A percentile compares a stretch with the other conserved stretches of the same genome.
Evolutionary conservation across 2,113 vertebrate species (phyloP).

Genomic region (Scophthalmus maximus): DNA sequence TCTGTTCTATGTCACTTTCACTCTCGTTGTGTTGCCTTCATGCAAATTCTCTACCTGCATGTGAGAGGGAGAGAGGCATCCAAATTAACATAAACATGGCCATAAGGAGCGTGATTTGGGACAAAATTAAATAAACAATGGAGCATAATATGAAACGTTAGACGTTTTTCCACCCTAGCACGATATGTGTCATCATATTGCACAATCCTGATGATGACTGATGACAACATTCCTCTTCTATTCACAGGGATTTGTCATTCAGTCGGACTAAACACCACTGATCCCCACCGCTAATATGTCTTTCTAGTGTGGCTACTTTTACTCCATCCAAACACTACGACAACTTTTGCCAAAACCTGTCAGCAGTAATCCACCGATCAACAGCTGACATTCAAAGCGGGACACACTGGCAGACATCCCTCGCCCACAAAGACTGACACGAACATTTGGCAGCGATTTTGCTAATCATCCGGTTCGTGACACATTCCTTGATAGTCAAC

Average conservation of each 20-base stretch:
- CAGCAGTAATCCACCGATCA: conserved; percentile 54
- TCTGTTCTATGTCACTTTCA: not conserved
- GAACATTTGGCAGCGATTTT: conserved; percentile 75
- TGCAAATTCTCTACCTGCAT: not conserved
- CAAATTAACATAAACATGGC: not conserved
- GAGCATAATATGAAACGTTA: not conserved
- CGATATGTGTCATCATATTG: not conserved
- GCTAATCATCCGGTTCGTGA: conserved; percentile 72
- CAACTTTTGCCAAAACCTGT: conserved; percentile 50
- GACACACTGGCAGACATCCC: conserved; percentile 63
- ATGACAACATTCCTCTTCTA: not conserved
- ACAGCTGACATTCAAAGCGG: conserved; percentile 57
- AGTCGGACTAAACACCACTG: not conserved
- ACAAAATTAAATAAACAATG: not conserved
- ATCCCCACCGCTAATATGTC: not conserved
- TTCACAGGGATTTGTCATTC: conserved; percentile 8
- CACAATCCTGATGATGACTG: not conserved
- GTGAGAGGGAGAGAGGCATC: not conserved
- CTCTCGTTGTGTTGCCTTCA: not conserved
- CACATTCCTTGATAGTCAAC: conserved; percentile 77
- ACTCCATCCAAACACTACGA: conserved; percentile 25
- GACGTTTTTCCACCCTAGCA: not conserved
- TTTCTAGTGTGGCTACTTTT: not conserved
- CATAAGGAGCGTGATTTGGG: too few species aligned
- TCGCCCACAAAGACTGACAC: conserved; percentile 57